These are phyloP conservation scores for Microcebus griseorufus DNA, from an alignment of 2,113 vertebrate genomes.

Conservation along the genomic window DNA sequence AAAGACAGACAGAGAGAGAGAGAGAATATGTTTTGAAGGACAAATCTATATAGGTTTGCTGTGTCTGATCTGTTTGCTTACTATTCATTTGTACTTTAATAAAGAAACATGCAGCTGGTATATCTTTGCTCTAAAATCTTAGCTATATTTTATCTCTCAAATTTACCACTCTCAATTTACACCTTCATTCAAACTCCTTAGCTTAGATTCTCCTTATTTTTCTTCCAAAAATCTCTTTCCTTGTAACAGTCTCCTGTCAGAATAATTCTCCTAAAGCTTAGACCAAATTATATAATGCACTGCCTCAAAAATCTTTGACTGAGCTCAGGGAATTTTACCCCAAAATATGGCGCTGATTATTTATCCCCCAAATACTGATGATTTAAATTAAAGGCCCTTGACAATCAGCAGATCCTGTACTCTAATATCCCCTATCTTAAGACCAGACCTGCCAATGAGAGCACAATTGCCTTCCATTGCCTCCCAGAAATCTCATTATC, in stretches of 20 bases:
- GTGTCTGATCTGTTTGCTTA: neutral
- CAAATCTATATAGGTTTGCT: neutral
- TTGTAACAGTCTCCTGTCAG: neutral
- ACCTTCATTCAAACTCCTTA: neutral
- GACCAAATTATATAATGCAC: neutral
- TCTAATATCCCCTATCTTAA: neutral
- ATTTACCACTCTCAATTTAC: neutral
- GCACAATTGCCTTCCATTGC: neutral
- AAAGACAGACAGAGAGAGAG: no score
- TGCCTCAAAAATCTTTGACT: neutral
- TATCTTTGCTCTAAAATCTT: neutral
- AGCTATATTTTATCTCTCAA: neutral
- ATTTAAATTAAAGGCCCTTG: neutral
- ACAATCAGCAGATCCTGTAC: neutral
- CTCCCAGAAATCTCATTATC: neutral
- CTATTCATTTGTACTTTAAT: conserved; percentile 14
- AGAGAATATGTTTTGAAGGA: neutral
- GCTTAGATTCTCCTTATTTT: neutral
- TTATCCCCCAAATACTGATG: neutral
- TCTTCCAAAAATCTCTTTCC: neutral
- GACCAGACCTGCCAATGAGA: neutral
- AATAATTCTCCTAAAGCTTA: neutral
- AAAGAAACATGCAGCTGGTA: neutral
- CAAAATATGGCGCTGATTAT: neutral
- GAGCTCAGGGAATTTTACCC: neutral